Percentiles rank a stretch among this genome's conserved stretches.
Evolutionary conservation across 2,888 invertebrate genomes (phyloP).

Genomic region (Nomada ruficornis): DNA sequence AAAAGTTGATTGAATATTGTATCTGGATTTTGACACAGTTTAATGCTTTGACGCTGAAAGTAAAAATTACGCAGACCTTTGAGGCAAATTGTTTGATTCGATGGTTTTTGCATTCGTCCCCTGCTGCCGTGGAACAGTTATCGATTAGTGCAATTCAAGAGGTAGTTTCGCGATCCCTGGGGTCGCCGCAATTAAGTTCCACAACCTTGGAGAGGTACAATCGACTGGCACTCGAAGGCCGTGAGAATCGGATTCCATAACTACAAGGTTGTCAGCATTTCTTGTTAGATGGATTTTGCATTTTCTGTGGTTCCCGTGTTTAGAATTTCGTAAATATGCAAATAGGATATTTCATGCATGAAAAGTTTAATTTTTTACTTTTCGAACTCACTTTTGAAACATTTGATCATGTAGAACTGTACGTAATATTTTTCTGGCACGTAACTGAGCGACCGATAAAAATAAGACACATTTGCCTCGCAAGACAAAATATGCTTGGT

Average conservation of each 20-base stretch:
- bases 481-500: conserved; percentile 30
- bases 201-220: conserved; percentile 21
- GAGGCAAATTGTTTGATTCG: conserved; percentile 3
- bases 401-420: not conserved
- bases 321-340: not conserved
- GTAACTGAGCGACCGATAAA: too few species aligned
- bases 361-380: too few species aligned
- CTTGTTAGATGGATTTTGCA: not conserved
- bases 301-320: not conserved
- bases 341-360: too few species aligned
- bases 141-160: conserved; percentile 39
- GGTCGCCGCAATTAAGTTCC: conserved; percentile 43
- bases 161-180: conserved; percentile 25
- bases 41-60: not conserved
- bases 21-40: not conserved
- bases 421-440: too few species aligned
- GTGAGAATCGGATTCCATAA: conserved; percentile 34
- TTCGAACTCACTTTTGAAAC: not conserved
- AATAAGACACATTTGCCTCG: not conserved
- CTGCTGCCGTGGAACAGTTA: conserved; percentile 18
- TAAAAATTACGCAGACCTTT: not conserved
- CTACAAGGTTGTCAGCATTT: conserved; percentile 1
- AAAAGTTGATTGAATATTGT: too few species aligned
- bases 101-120: conserved; percentile 35
- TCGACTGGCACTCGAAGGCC: conserved; percentile 23